These are phyloP conservation scores for Phragmatobia fuliginosa DNA, from an alignment of 2,888 invertebrate genomes.

Conservation along the genomic window DNA sequence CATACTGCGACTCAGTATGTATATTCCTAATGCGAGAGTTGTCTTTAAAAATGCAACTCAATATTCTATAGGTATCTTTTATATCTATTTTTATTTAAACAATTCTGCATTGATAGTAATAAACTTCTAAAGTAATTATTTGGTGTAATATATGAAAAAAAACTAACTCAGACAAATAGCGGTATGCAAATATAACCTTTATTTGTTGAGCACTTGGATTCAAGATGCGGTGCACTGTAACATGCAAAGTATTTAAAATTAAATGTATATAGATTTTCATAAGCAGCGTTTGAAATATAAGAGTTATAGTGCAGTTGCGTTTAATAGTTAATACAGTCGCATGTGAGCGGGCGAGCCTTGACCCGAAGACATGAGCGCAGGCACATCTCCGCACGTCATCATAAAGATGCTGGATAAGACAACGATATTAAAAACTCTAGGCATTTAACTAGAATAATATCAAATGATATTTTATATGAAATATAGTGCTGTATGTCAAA, in stretches of 20 bases:
- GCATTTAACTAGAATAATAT: neutral
- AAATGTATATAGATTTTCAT: slow-evolving; percentile 39
- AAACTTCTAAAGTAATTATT: neutral
- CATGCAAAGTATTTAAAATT: slow-evolving; percentile 24
- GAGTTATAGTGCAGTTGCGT: slow-evolving; percentile 57
- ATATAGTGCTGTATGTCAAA: neutral
- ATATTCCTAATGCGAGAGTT: too few species aligned
- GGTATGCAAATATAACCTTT: neutral
- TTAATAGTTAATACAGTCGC: slow-evolving; percentile 58
- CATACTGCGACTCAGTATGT: too few species aligned
- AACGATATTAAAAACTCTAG: neutral
- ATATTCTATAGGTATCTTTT: neutral
- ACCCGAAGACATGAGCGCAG: slow-evolving; percentile 67
- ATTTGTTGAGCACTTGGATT: neutral
- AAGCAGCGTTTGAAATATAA: slow-evolving; percentile 42
- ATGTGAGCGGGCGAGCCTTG: slow-evolving; percentile 74
- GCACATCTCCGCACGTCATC: slow-evolving; percentile 64
- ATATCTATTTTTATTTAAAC: neutral
- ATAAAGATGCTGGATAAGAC: slow-evolving; percentile 52
- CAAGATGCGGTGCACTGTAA: neutral
- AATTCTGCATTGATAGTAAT: neutral
- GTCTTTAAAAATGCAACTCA: too few species aligned
- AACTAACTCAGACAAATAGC: neutral
- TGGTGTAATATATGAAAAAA: neutral
- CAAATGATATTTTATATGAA: neutral